Percentiles rank a stretch among this genome's conserved stretches.
These are phyloP conservation scores for Scophthalmus maximus DNA, from an alignment of 2,113 vertebrate species.

Conservation along the genomic window DNA sequence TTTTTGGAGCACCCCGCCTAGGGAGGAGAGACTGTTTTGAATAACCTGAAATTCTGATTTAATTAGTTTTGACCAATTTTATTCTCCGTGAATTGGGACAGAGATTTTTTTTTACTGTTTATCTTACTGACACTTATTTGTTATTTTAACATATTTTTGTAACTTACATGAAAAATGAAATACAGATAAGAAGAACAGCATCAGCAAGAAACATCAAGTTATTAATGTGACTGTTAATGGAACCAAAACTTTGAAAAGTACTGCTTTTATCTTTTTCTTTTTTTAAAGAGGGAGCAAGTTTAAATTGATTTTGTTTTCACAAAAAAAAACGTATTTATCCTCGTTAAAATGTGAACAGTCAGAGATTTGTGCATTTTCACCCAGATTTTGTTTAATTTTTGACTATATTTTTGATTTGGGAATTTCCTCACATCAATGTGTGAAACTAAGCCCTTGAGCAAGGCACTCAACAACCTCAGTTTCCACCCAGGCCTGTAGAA, in stretches of 20 bases:
- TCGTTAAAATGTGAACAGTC: too few relatives aligned
- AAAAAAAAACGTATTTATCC: too few relatives aligned
- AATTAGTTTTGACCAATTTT: constrained; percentile 67
- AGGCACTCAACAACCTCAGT: neutral
- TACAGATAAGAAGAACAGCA: constrained; percentile 30
- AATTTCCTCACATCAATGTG: neutral
- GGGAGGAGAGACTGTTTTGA: constrained; percentile 46
- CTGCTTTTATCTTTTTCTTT: too few relatives aligned
- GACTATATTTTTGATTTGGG: constrained; percentile 1
- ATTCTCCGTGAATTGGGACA: constrained; percentile 5
- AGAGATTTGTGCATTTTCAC: too few relatives aligned
- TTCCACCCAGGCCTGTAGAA: neutral
- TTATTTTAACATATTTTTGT: constrained; percentile 45
- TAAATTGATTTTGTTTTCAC: neutral
- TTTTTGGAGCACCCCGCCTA: constrained; percentile 39
- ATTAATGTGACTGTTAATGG: constrained; percentile 3
- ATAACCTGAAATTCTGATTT: constrained; percentile 56
- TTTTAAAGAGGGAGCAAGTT: too few relatives aligned
- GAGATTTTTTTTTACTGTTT: constrained; percentile 29
- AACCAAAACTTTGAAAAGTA: constrained; percentile 17
- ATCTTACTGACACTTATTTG: constrained; percentile 50
- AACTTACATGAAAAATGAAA: constrained; percentile 51
- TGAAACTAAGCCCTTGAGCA: constrained; percentile 19
- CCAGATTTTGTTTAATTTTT: neutral
- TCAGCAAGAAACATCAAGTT: constrained; percentile 5